Evolutionary conservation across 1,140 invertebrate genomes (phyloP), one percentile per base, ranked within the genome.

Genomic region (Nixonia krombeini): DNA sequence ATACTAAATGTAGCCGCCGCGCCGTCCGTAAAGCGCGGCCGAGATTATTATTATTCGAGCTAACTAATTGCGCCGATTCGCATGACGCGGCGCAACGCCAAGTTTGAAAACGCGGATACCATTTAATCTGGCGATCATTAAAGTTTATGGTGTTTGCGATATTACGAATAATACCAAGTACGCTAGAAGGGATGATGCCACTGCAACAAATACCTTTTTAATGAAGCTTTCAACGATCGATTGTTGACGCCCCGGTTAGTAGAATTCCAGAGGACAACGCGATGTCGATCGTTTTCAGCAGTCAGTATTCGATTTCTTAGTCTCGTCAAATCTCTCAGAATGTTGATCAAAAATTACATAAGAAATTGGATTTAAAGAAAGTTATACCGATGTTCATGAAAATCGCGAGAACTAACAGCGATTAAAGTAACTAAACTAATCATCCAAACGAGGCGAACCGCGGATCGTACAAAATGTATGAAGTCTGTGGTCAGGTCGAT

Each of bases 401-500:
- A n/a, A n/a, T n/a, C n/a, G n/a, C n/a, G n/a, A n/a, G n/a, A n/a
- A n/a, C n/a, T n/a, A n/a, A n/a, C n/a, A n/a, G n/a, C n/a, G n/a
- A n/a, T n/a, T n/a, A n/a, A n/a, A n/a, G n/a, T n/a, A n/a, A n/a
- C n/a, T n/a, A n/a, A n/a, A n/a, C n/a, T n/a, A n/a, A n/a, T n/a
- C 37, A 40, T 9, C n/a, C 37, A 16, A 4, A 40, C 37, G 16
- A 4, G 18, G n/a, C 37, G 10, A 1, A 23, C 16, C 8, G n/a
- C 9, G 37, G 1, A 40, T 9, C 37, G 18, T 40, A 40, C 18
- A 16, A 40, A 21, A 40, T 40, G 17, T 40, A 40, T 40, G 18
- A 40, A 40, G 37, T n/a, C n/a, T n/a, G n/a, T n/a, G n/a, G n/a
- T n/a, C n/a, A n/a, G n/a, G n/a, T n/a, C n/a, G n/a, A n/a, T n/a